These are phyloP conservation scores for Eidolon helvum DNA, from an alignment of 2,113 vertebrate genomes.

Conservation along the genomic window DNA sequence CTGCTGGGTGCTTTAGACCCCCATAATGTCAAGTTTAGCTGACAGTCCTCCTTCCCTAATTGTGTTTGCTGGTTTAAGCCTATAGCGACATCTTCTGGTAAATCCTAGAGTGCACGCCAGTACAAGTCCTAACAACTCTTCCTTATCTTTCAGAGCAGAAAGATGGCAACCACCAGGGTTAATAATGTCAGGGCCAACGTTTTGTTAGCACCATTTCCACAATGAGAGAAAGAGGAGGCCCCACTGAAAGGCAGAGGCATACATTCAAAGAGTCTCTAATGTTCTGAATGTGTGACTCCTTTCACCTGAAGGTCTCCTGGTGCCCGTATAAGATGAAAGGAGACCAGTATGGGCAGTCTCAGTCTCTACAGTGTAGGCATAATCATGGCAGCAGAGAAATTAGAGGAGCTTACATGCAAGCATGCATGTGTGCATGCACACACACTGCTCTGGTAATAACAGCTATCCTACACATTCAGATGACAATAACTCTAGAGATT, in stretches of 20 bases:
- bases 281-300: background rate
- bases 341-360: background rate
- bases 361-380: background rate
- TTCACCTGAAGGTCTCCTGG: background rate
- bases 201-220: background rate
- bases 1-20: background rate
- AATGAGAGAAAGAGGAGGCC: background rate
- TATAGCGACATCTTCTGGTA: slow-evolving; percentile 67
- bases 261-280: background rate
- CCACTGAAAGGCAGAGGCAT: background rate
- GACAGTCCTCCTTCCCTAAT: background rate
- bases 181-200: background rate
- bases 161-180: background rate
- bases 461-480: background rate
- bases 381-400: background rate
- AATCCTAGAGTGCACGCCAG: background rate
- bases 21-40: slow-evolving; percentile 37
- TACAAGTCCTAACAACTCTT: background rate
- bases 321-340: background rate
- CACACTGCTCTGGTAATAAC: background rate
- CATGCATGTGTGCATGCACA: background rate
- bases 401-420: background rate
- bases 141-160: slow-evolving; percentile 1
- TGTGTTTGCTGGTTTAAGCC: background rate
- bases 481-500: background rate